Evolutionary conservation across 2,113 vertebrate species (phyloP).

Genomic region (Campylomormyrus tamandua): DNA sequence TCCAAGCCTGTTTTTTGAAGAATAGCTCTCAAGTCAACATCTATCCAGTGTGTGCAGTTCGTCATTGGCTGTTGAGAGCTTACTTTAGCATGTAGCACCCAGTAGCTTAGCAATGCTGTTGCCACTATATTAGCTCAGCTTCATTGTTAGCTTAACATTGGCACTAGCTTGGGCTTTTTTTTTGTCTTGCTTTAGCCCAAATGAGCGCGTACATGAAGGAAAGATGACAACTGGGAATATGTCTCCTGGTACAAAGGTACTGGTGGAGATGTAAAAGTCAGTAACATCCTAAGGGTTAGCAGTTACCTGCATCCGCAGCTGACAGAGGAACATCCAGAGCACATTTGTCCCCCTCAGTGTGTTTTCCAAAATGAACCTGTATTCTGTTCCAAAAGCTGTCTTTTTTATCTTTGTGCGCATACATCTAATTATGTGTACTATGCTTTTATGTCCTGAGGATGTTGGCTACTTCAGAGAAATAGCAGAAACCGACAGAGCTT

Average conservation of each 20-base stretch:
- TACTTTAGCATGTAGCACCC: background rate
- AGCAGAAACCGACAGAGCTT: background rate
- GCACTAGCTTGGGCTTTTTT: background rate
- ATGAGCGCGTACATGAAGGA: background rate
- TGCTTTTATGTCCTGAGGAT: background rate
- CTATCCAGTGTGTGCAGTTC: background rate
- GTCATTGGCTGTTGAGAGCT: background rate
- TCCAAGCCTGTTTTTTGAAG: background rate
- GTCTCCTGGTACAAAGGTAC: background rate
- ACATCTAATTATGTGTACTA: background rate
- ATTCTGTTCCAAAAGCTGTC: background rate
- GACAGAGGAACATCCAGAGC: background rate
- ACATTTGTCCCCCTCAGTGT: background rate
- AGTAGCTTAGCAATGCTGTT: background rate
- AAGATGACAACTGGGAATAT: background rate
- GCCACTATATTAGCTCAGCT: background rate
- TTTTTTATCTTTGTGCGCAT: background rate
- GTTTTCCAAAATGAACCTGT: background rate
- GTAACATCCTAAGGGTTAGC: background rate
- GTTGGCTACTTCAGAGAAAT: background rate
- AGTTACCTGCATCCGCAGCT: background rate
- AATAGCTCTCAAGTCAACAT: background rate
- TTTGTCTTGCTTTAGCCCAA: background rate
- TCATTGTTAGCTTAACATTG: background rate
- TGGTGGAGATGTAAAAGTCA: background rate